These are phyloP conservation scores for Parazoanthus darwini DNA, from an alignment of 92 coral and sea anemone species.

Conservation along the genomic window DNA sequence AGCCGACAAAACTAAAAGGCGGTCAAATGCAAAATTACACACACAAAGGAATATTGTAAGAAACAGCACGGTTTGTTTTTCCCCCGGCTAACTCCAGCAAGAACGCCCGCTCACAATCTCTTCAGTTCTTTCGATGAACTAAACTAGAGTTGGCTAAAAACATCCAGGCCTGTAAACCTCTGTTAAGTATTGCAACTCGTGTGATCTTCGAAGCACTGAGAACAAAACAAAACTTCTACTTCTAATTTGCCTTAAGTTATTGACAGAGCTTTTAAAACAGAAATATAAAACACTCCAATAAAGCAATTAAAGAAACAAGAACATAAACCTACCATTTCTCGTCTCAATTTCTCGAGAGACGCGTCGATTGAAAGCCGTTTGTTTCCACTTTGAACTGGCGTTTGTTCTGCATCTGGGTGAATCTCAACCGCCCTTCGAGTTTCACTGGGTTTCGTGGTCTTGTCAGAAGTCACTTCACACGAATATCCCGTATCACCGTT, in stretches of 20 bases:
- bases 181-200: not conserved
- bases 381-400: not conserved
- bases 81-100: not conserved
- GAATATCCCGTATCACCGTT: constrained; percentile 7
- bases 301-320: not conserved
- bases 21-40: constrained; percentile 4
- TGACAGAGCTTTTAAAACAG: constrained; percentile 4
- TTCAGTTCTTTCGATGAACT: not conserved
- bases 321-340: constrained; percentile 58
- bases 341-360: constrained; percentile 62
- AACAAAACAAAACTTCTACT: constrained; percentile 3
- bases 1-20: constrained; percentile 17
- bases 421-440: not conserved
- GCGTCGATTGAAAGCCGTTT: constrained; percentile 49
- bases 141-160: not conserved
- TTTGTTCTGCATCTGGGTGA: not conserved
- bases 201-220: not conserved
- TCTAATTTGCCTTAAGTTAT: not conserved
- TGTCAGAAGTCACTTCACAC: constrained; percentile 22
- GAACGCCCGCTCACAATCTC: no score
- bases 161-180: not conserved
- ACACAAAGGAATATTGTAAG: not conserved
- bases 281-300: not conserved
- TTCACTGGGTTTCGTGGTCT: not conserved
- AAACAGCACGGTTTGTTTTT: no score